Conservation (phyloP, 2,888 invertebrate genomes). For the Trachelus stipa region DNA sequence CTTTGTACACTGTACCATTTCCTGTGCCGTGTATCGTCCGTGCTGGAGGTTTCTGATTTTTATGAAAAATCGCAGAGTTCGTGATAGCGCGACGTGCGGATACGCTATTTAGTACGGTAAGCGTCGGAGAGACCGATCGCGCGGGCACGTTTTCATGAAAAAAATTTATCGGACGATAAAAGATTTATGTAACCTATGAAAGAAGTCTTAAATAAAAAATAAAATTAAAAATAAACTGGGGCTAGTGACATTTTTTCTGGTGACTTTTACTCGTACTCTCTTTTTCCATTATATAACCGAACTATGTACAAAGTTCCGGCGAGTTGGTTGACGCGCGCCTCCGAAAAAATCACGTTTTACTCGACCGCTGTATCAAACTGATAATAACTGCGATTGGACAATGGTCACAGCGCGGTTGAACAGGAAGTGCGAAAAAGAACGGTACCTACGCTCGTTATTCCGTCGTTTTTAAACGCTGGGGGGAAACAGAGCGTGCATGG, state of each 20-base stretch:
- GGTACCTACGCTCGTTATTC: background rate
- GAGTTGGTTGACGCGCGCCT: background rate
- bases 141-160: background rate
- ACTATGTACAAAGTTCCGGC: background rate
- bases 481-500: background rate
- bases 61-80: background rate
- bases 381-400: slow-evolving; percentile 4
- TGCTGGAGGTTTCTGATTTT: background rate
- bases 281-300: background rate
- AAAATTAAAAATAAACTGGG: background rate
- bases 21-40: background rate
- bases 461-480: background rate
- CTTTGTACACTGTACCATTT: background rate
- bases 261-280: background rate
- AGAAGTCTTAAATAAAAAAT: background rate
- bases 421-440: slow-evolving; percentile 1
- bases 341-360: background rate
- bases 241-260: background rate
- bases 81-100: background rate
- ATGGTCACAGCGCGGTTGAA: background rate
- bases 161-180: background rate
- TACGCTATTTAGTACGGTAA: background rate
- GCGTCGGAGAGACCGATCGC: background rate
- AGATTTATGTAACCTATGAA: background rate
- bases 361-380: slow-evolving; percentile 1